phyloP scores from a whole-genome alignment of 2,888 invertebrate species.

The Villa cingulata region DNA sequence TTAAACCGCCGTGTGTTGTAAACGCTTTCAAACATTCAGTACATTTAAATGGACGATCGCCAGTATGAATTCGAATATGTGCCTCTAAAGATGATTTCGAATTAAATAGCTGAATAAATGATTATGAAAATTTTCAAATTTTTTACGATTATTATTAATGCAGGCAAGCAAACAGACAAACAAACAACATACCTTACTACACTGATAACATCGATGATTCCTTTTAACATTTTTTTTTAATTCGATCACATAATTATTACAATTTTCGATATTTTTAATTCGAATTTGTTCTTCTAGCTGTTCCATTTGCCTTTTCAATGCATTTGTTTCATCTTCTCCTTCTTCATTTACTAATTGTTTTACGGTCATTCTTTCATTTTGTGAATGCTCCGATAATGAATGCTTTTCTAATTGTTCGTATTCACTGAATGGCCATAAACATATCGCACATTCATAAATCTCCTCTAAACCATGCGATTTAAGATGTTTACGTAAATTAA shows the following conservation, averaged over 20 bases:
- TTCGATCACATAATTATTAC: neutral
- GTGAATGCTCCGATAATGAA: neutral
- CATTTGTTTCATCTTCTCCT: neutral
- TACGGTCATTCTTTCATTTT: neutral
- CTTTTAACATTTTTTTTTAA: neutral
- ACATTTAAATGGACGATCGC: slow-evolving; percentile 13
- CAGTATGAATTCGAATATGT: slow-evolving; percentile 12
- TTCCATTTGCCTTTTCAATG: neutral
- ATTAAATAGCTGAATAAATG: slow-evolving; percentile 6
- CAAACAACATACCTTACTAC: slow-evolving; percentile 3
- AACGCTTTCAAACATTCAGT: slow-evolving; percentile 11
- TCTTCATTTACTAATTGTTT: neutral
- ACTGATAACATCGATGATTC: slow-evolving; percentile 4
- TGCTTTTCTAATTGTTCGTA: neutral
- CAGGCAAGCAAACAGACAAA: no score
- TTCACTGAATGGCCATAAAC: slow-evolving; percentile 1
- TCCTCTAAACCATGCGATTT: neutral
- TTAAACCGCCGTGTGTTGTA: slow-evolving; percentile 14
- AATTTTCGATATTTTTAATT: neutral
- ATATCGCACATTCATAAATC: neutral
- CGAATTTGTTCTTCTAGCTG: neutral
- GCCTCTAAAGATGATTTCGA: slow-evolving; percentile 11
- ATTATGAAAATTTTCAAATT: neutral
- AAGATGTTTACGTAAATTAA: slow-evolving; percentile 11
- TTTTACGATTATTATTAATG: neutral